phyloP scores from a whole-genome alignment of 2,888 invertebrate species.

The Tanypteryx hageni region DNA sequence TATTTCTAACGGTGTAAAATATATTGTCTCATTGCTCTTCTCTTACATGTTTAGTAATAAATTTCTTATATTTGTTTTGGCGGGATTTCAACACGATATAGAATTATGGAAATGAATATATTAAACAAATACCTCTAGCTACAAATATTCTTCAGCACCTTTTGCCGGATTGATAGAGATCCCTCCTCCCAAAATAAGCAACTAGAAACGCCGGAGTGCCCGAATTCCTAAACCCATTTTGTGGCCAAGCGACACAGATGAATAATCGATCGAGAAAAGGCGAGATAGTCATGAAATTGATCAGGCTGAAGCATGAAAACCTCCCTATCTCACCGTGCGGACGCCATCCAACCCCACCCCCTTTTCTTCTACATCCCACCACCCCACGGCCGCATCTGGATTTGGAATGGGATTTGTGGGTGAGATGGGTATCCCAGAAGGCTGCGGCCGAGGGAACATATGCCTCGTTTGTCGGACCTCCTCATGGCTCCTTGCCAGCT shows the following conservation, averaged over 20 bases:
- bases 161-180: neutral
- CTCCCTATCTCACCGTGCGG: neutral
- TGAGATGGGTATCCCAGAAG: neutral
- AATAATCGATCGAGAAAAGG: conserved; percentile 11
- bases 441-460: conserved; percentile 45
- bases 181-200: neutral
- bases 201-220: too few relatives aligned
- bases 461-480: conserved; percentile 42
- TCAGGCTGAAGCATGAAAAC: neutral
- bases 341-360: too few relatives aligned
- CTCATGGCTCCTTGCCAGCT: conserved; percentile 57
- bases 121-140: neutral
- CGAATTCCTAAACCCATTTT: neutral
- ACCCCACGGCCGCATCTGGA: conserved; percentile 35
- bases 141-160: neutral
- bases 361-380: neutral
- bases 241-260: neutral
- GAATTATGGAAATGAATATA: neutral
- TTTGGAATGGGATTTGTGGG: conserved; percentile 52
- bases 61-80: too few relatives aligned
- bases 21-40: neutral
- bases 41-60: neutral
- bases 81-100: neutral
- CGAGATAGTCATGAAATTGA: neutral
- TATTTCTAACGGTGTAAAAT: neutral